Conservation (phyloP, 2,113 vertebrate species). For the Sander lucioperca region DNA sequence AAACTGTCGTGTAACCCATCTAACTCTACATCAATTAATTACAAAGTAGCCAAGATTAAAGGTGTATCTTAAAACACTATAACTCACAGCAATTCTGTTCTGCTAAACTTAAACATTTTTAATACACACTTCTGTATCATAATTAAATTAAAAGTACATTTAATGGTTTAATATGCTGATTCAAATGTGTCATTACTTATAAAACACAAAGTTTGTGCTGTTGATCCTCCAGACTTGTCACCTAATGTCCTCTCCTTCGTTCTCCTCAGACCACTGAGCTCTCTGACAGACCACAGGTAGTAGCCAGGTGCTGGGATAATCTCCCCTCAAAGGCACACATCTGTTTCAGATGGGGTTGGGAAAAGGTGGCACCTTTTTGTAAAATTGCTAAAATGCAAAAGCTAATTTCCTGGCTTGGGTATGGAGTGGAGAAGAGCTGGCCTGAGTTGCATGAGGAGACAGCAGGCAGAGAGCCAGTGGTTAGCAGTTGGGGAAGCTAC, state of each 20-base stretch:
- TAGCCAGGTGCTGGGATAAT: constrained; percentile 76
- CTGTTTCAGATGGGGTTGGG: constrained; percentile 78
- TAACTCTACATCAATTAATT: constrained; percentile 69
- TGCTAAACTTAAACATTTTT: constrained; percentile 31
- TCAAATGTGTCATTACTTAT: constrained; percentile 46
- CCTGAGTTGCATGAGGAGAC: constrained; percentile 82
- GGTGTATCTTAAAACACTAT: constrained; percentile 55
- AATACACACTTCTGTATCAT: background rate
- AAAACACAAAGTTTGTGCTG: constrained; percentile 66
- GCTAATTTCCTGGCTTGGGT: constrained; percentile 79
- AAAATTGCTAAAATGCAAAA: constrained; percentile 78
- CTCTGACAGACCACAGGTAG: constrained; percentile 81
- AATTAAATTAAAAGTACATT: constrained; percentile 17
- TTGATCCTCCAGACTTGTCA: constrained; percentile 51
- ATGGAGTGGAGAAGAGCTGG: constrained; percentile 84
- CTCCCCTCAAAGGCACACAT: constrained; percentile 83
- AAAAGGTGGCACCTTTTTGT: constrained; percentile 72
- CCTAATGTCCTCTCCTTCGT: constrained; percentile 68
- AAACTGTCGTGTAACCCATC: constrained; percentile 65
- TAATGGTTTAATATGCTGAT: constrained; percentile 21
- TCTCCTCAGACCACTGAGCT: constrained; percentile 82
- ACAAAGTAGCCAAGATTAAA: constrained; percentile 61
- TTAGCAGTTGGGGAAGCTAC: constrained; percentile 86
- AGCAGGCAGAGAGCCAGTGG: constrained; percentile 93
- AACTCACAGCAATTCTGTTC: constrained; percentile 35